Conservation (phyloP, 1,140 invertebrate genomes). For the Caerostris extrusa region DNA sequence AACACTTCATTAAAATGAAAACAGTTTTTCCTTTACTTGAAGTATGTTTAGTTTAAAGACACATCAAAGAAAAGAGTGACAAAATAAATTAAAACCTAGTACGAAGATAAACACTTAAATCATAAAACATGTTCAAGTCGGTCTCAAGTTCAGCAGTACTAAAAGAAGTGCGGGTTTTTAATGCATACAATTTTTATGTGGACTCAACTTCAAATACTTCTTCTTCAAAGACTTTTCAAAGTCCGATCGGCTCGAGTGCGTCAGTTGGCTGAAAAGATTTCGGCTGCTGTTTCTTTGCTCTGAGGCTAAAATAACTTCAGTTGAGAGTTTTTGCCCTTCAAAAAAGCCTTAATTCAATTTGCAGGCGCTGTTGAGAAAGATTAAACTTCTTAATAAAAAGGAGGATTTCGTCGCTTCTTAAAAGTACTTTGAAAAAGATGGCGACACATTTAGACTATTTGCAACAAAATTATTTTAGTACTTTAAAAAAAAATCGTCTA, state of each 20-base stretch:
- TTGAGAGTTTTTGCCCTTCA: neutral
- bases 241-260: neutral
- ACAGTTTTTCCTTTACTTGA: neutral
- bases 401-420: neutral
- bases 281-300: neutral
- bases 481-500: too few relatives aligned
- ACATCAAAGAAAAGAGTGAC: neutral
- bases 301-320: neutral
- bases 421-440: neutral
- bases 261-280: neutral
- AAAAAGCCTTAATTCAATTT: slow-evolving; percentile 18
- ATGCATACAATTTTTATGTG: neutral
- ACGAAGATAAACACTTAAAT: neutral
- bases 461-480: too few relatives aligned
- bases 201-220: neutral
- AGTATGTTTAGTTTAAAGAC: neutral
- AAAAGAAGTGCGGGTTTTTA: neutral
- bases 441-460: neutral
- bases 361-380: neutral
- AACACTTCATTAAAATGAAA: neutral
- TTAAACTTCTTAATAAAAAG: neutral
- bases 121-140: neutral
- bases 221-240: neutral
- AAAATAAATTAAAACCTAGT: neutral
- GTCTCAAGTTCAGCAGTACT: neutral